These are phyloP conservation scores for Myzus persicae DNA, from an alignment of 1,140 invertebrate species.

Conservation along the genomic window DNA sequence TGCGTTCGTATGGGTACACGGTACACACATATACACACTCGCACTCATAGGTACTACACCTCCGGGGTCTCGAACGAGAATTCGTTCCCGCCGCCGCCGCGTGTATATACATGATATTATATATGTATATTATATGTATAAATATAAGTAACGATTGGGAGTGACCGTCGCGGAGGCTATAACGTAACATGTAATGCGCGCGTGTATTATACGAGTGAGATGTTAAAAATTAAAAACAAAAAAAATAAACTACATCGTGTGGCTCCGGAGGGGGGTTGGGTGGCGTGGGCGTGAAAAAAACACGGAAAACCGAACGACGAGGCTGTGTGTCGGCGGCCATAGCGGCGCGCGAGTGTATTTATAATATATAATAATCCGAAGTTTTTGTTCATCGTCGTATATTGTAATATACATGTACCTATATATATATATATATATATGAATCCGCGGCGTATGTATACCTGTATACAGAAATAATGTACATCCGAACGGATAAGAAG, in stretches of 20 bases:
- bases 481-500: constrained; percentile 7
- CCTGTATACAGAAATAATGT: background rate
- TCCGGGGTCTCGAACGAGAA: constrained; percentile 22
- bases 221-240: constrained; percentile 40
- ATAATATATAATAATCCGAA: constrained; percentile 13
- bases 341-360: background rate
- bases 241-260: constrained; percentile 11
- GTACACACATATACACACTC: background rate
- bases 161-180: background rate
- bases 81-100: constrained; percentile 9
- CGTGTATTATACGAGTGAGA: constrained; percentile 33
- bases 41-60: background rate
- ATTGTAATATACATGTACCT: background rate
- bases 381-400: background rate
- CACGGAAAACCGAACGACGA: constrained; percentile 43
- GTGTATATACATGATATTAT: background rate
- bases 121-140: background rate
- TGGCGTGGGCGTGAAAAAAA: constrained; percentile 58
- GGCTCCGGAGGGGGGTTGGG: background rate
- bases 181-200: background rate
- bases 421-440: background rate
- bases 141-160: constrained; percentile 37
- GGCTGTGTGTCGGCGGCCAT: background rate
- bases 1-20: background rate
- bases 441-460: too few relatives aligned